A percentile compares a stretch with the other conserved stretches of the same genome.
These are phyloP conservation scores for Garra rufa DNA, from an alignment of 2,113 vertebrate genomes.

Conservation along the genomic window DNA sequence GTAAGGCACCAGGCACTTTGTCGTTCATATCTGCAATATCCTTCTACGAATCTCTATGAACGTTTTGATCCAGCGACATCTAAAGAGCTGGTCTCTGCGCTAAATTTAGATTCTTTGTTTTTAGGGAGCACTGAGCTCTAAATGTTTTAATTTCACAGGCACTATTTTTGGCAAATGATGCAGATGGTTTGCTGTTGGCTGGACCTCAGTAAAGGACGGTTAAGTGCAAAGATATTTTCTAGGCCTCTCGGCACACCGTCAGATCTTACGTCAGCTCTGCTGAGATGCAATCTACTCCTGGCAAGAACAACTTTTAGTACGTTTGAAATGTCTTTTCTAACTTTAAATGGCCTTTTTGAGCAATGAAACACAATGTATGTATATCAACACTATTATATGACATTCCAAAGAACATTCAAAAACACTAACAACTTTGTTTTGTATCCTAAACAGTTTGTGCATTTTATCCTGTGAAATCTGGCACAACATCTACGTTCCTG, in stretches of 20 bases:
- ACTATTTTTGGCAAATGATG: background rate
- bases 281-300: background rate
- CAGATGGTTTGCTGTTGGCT: conserved; percentile 23
- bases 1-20: background rate
- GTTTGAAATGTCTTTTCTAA: background rate
- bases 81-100: background rate
- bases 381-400: background rate
- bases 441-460: background rate
- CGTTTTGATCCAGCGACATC: background rate
- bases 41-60: background rate
- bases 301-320: background rate
- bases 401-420: background rate
- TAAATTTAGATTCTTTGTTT: conserved; percentile 9
- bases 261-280: background rate
- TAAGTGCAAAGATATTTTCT: conserved; percentile 17
- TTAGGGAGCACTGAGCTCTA: background rate
- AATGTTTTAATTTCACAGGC: background rate
- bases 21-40: background rate
- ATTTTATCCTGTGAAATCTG: background rate
- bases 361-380: too few relatives aligned
- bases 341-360: background rate
- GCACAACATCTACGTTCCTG: background rate
- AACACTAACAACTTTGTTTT: background rate
- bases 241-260: background rate
- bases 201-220: conserved; percentile 10